Base-by-base conservation (phyloP, 2,888 invertebrate species). In the Drosophila rellima region DNA sequence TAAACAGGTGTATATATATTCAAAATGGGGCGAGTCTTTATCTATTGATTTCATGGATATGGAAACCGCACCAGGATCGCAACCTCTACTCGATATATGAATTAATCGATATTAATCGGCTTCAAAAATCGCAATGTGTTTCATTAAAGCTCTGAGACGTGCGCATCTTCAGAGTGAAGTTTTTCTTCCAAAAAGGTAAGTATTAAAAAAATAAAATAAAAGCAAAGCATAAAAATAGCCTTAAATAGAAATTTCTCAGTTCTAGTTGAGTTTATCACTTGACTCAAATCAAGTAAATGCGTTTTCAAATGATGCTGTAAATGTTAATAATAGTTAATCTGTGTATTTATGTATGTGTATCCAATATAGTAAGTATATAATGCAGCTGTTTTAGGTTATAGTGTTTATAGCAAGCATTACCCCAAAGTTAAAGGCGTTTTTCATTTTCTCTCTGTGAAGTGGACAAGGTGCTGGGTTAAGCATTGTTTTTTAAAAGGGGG, bases 251-350 rank as follows among this genome's bases (percentile, higher is more conserved):
- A 10, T 39, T 47, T 23, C 75, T 74, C 64, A 64, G 42, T 61
- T 54, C 6, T 61, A 69, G 8, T 39, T 70, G 63, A 74, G 70
- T 74, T 45, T 62, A 39, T 13, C 39, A 51, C 54, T 52, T 47
- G 64, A 71, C 68, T 81, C 77, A 85, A 70, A 85, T 80, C 77
- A 80, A 91, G 73, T 83, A 80, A 78, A 76, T 66, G 74, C 71
- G 59, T 64, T 67, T 56, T 48, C 29, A 63, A 47, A 52, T 65
- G 50, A 42, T 44, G 61, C 26, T 50, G 33, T 42, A 39, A 56
- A 42, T 50, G 42, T 13, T 17, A 35, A 18, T 56, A 26, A 33
- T 23, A 17, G 11, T 45, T 54, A 42, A n/a, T 29, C 37, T 3
- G 50, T 65, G 33, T 8, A 31, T 35, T 8, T 18, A 33, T 20